A percentile compares a stretch with the other conserved stretches of the same genome.
Evolutionary conservation across 2,888 invertebrate species (phyloP).

Genomic region (Caradrina kadenii): DNA sequence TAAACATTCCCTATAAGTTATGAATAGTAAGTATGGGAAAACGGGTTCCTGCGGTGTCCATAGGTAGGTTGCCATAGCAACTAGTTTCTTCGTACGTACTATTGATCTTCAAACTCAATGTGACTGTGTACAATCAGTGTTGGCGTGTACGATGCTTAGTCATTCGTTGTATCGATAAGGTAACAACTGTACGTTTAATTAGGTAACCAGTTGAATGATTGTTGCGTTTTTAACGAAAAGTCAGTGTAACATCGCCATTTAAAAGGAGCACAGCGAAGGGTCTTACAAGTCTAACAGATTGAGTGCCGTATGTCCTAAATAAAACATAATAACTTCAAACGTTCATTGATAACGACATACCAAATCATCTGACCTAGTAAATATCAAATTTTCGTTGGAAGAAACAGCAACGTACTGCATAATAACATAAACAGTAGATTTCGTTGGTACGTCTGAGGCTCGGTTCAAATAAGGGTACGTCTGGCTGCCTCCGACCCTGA

Average conservation of each 20-base stretch:
- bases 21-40: slow-evolving; percentile 30
- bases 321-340: neutral
- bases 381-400: slow-evolving; percentile 6
- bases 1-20: slow-evolving; percentile 17
- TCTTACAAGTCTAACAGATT: neutral
- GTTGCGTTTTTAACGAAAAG: neutral
- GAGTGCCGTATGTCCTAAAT: neutral
- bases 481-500: slow-evolving; percentile 46
- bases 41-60: slow-evolving; percentile 21
- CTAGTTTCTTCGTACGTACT: slow-evolving; percentile 28
- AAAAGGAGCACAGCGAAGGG: neutral
- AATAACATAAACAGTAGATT: slow-evolving; percentile 28
- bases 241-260: neutral
- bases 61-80: slow-evolving; percentile 37
- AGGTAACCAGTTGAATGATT: neutral
- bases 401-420: slow-evolving; percentile 4
- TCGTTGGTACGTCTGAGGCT: slow-evolving; percentile 21
- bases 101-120: slow-evolving; percentile 40
- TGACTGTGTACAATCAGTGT: slow-evolving; percentile 44
- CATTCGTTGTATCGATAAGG: slow-evolving; percentile 27
- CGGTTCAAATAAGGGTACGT: slow-evolving; percentile 46
- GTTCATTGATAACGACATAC: neutral
- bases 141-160: slow-evolving; percentile 23
- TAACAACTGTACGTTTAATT: slow-evolving; percentile 1
- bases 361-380: neutral